Percentiles rank a stretch among this genome's conserved stretches.
Conservation (phyloP, 2,888 invertebrate genomes). For the Campoplex nolae region DNA sequence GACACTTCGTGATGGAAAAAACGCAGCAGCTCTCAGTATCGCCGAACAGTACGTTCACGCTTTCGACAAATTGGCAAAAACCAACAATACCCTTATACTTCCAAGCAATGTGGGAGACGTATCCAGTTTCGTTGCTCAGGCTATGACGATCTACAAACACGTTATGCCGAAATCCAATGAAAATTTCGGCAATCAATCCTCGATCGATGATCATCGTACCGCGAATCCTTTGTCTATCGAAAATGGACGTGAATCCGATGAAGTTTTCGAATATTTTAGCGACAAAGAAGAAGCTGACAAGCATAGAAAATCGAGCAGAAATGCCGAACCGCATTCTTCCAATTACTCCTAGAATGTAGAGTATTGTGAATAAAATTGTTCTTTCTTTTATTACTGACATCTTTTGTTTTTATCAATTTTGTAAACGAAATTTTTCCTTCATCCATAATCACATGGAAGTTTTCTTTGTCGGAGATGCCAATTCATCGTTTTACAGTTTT, state of each 20-base stretch:
- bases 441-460: too few species aligned
- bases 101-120: constrained; percentile 96
- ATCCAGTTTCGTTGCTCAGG: constrained; percentile 91
- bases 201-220: constrained; percentile 5
- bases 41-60: constrained; percentile 99
- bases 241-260: constrained; percentile 70
- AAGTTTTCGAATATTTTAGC: constrained; percentile 82
- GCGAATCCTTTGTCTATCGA: constrained; percentile 66
- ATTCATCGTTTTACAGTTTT: neutral
- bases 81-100: constrained; percentile 96
- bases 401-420: neutral
- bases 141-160: constrained; percentile 84
- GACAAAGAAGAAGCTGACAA: constrained; percentile 83
- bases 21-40: constrained; percentile 96
- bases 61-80: constrained; percentile 96
- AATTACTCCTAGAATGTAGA: constrained; percentile 68
- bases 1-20: constrained; percentile 89
- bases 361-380: constrained; percentile 58
- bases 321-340: constrained; percentile 68
- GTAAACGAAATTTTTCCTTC: too few species aligned
- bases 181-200: constrained; percentile 25
- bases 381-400: constrained; percentile 32
- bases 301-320: constrained; percentile 70
- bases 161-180: constrained; percentile 74
- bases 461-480: too few species aligned